Evolutionary conservation across 2,113 vertebrate species (phyloP), one percentile per base, ranked within the genome.

Genomic region (Oceanodroma tethys): DNA sequence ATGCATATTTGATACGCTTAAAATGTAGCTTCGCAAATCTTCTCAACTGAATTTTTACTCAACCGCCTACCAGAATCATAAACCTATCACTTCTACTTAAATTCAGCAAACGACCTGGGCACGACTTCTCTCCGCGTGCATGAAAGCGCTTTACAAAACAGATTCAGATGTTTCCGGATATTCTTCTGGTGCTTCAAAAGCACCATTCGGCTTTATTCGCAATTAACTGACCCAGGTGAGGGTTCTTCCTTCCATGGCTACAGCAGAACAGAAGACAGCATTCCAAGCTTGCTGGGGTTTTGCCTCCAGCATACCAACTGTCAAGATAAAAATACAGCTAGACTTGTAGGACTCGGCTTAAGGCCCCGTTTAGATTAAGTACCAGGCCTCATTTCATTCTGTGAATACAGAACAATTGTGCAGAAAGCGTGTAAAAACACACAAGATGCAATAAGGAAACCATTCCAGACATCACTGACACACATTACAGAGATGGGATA

Each of bases 1-100:
- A 81, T 93, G 70, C 86, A 67, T 90, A 96, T 97, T 74, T 93
- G 76, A 94, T 67, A 27, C 2, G 22, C 90, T 88, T 72, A 55
- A 92, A 93, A 85, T 12, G 78, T 48, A 87, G 82, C 92, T 95
- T 71, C 10, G 20, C 95, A 94, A 96, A 87, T 17, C 50, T 82
- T 94, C 90, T 78, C 73, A 47, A 45, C 75, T n/a, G 73, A 68
- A 43, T 79, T 91, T 89, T 56, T 25, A 65, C 47, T 91, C 81
- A 13, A 3, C 71, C 2, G 3, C 93, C 88, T 67, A 78, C 85
- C 29, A 21, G 60, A 75, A 45, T 4, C 82, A 82, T 21, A 82
- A 95, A 87, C 65, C 94, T 18, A 79, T 82, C 79, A 71, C 67
- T 42, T 96, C 78, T n/a, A 47, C 81, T 84, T 86, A 73, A 74